Evolutionary conservation across 1,140 invertebrate species (phyloP).

Genomic region (Drosophila tsacasi): DNA sequence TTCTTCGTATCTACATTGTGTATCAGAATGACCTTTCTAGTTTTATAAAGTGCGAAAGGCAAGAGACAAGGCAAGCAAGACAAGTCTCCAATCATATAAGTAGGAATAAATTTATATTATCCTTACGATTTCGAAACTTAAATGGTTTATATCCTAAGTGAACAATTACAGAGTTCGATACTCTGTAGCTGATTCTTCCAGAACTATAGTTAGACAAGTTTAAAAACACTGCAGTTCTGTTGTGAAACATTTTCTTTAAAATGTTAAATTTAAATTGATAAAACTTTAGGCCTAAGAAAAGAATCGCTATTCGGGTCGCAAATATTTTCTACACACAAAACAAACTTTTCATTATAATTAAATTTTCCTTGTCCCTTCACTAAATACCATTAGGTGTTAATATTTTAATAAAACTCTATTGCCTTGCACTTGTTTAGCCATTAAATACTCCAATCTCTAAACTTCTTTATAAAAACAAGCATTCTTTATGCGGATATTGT

Average conservation of each 20-base stretch:
- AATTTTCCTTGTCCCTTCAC: background rate
- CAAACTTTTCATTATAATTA: no score
- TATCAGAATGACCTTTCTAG: background rate
- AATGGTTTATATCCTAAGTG: background rate
- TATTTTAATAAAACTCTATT: conserved; percentile 25
- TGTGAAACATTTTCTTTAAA: no score
- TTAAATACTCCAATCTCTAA: conserved; percentile 21
- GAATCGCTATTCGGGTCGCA: no score
- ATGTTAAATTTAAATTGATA: no score
- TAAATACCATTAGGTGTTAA: conserved; percentile 36
- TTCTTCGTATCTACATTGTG: background rate
- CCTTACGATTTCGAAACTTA: background rate
- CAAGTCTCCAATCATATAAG: no score
- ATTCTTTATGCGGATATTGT: conserved; percentile 97
- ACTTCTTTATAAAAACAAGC: conserved; percentile 83
- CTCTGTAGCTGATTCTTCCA: background rate
- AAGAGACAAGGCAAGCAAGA: no score
- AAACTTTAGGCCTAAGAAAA: no score
- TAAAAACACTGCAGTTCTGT: no score
- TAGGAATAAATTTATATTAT: background rate
- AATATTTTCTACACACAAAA: no score
- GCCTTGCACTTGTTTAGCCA: conserved; percentile 23
- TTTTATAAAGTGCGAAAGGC: background rate
- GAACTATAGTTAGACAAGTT: no score
- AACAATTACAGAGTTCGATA: background rate